Evolutionary conservation across 1,140 invertebrate species (phyloP).

Genomic region (Heliconius melpomene): DNA sequence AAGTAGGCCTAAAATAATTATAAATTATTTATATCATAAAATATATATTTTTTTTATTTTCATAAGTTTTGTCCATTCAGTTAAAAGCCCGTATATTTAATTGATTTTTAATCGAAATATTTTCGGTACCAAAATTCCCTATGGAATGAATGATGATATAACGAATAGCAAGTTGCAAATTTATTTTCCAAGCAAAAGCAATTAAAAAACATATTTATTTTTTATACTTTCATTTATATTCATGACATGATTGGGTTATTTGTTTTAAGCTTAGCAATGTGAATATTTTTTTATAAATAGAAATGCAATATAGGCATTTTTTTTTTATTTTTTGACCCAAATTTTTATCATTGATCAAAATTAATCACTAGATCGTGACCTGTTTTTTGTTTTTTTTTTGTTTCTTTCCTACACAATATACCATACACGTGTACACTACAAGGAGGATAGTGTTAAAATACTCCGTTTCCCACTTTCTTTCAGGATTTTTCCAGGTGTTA

Average conservation of each 20-base stretch:
- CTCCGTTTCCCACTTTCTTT: no score
- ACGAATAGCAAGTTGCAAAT: neutral
- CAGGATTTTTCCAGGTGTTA: no score
- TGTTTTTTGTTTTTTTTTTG: no score
- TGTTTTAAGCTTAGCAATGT: neutral
- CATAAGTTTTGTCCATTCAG: no score
- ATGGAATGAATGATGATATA: conserved; percentile 14
- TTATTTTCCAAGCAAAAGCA: conserved; percentile 1
- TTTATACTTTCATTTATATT: conserved; percentile 15
- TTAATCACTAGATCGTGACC: no score
- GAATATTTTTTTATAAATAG: neutral
- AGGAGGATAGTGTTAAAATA: no score
- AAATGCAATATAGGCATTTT: neutral
- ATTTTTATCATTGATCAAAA: no score
- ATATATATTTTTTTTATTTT: no score
- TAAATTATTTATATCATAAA: no score
- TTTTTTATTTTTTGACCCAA: neutral
- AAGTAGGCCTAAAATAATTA: no score
- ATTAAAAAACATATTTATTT: conserved; percentile 10
- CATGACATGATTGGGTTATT: conserved; percentile 9
- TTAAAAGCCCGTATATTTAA: neutral
- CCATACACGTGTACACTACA: no score
- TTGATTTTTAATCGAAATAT: neutral
- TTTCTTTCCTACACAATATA: no score
- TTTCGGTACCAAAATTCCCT: neutral